Conservation (phyloP, 2,888 invertebrate genomes). For the Oscheius sp. region DNA sequence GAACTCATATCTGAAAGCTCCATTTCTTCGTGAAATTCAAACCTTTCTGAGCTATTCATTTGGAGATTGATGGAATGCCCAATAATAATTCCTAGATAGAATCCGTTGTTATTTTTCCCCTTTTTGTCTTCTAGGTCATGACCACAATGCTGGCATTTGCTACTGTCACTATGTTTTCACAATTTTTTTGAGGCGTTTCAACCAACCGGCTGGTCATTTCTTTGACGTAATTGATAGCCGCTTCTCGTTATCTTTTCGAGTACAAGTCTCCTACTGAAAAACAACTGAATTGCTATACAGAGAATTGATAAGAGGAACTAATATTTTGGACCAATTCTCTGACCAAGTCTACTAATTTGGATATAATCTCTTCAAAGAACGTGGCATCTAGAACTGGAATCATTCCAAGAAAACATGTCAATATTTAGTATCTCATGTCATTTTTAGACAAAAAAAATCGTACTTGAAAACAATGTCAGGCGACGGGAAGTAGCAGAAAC, state of each 20-base stretch:
- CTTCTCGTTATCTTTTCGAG: not conserved
- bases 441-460: too few species aligned
- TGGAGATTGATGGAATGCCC: constrained; percentile 93
- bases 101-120: constrained; percentile 26
- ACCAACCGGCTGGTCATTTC: constrained; percentile 13
- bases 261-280: not conserved
- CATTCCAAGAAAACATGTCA: too few species aligned
- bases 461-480: too few species aligned
- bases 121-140: not conserved
- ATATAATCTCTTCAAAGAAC: not conserved
- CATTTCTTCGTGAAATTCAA: not conserved
- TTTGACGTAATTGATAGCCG: not conserved
- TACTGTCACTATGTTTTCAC: not conserved
- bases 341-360: not conserved
- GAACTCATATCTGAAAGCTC: constrained; percentile 56
- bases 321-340: not conserved
- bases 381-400: too few species aligned
- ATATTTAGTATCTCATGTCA: too few species aligned
- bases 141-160: constrained; percentile 5
- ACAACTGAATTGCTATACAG: not conserved
- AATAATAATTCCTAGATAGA: constrained; percentile 89
- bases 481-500: too few species aligned
- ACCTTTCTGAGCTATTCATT: constrained; percentile 83
- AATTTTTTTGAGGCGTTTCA: not conserved
- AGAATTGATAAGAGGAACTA: not conserved